phyloP scores from a whole-genome alignment of 2,113 vertebrate species.

The Cephalopholis sonnerati region DNA sequence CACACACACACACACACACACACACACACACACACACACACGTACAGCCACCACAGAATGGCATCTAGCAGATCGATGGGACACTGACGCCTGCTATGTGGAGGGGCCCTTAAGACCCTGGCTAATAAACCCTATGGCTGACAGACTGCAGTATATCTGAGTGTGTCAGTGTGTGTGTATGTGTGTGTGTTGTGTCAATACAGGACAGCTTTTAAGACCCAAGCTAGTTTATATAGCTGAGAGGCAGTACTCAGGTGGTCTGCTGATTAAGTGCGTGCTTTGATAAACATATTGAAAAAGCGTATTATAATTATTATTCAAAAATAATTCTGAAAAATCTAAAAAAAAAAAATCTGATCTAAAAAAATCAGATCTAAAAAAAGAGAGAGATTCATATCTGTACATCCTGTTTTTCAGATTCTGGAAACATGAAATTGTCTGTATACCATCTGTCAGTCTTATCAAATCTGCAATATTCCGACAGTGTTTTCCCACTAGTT shows the following conservation, averaged over 20 bases:
- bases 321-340: background rate
- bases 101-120: conserved; percentile 76
- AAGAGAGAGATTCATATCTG: background rate
- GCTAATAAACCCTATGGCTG: conserved; percentile 78
- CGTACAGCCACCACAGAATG: conserved; percentile 30
- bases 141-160: conserved; percentile 49
- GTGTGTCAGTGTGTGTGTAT: conserved; percentile 28
- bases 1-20: conserved; percentile 34
- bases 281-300: background rate
- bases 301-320: background rate
- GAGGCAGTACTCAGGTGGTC: conserved; percentile 16
- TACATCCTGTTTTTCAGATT: background rate
- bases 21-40: conserved; percentile 10
- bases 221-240: background rate
- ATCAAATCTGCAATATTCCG: background rate
- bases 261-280: conserved; percentile 1
- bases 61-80: conserved; percentile 77
- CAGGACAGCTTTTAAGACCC: conserved; percentile 25
- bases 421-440: background rate
- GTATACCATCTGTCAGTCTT: background rate
- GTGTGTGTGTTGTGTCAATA: conserved; percentile 39
- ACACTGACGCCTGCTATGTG: conserved; percentile 77
- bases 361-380: no score
- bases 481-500: background rate
- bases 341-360: no score